These are phyloP conservation scores for Brevipalpus yothersi DNA, from an alignment of 1,140 invertebrate species.

Conservation along the genomic window DNA sequence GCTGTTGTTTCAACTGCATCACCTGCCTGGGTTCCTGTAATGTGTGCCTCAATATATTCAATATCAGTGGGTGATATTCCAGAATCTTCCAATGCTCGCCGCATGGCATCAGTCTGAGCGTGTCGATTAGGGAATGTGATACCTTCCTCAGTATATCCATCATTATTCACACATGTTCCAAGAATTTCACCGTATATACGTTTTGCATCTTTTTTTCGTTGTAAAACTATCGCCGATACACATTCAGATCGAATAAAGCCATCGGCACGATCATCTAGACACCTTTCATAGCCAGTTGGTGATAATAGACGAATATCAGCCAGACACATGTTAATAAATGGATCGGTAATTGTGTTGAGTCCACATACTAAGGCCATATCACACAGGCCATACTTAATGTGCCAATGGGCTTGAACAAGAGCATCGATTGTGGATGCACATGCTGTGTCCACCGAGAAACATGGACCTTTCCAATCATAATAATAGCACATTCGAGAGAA, in stretches of 20 bases:
- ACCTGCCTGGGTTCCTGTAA: constrained; percentile 15
- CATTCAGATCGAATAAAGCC: constrained; percentile 56
- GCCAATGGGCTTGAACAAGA: constrained; percentile 10
- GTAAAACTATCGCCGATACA: constrained; percentile 25
- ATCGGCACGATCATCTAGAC: constrained; percentile 62
- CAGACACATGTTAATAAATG: constrained; percentile 57
- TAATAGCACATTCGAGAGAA: constrained; percentile 74
- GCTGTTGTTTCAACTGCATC: neutral
- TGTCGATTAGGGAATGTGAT: constrained; percentile 15
- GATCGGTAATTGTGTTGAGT: constrained; percentile 30
- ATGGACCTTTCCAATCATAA: constrained; percentile 68
- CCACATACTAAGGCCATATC: constrained; percentile 56
- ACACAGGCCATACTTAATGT: neutral
- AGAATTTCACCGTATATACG: constrained; percentile 56
- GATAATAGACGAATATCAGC: constrained; percentile 42
- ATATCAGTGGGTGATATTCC: constrained; percentile 18
- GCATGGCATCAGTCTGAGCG: constrained; percentile 17
- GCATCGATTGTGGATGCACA: constrained; percentile 33
- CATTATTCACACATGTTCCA: constrained; percentile 29
- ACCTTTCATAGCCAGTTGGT: constrained; percentile 59
- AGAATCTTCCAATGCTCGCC: constrained; percentile 18
- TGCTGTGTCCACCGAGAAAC: constrained; percentile 74
- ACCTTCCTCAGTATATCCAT: constrained; percentile 30
- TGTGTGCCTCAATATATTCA: constrained; percentile 23
- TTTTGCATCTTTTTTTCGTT: constrained; percentile 25